Base-by-base conservation (phyloP, 2,888 invertebrate species). In the Oxytorus armatus region DNA sequence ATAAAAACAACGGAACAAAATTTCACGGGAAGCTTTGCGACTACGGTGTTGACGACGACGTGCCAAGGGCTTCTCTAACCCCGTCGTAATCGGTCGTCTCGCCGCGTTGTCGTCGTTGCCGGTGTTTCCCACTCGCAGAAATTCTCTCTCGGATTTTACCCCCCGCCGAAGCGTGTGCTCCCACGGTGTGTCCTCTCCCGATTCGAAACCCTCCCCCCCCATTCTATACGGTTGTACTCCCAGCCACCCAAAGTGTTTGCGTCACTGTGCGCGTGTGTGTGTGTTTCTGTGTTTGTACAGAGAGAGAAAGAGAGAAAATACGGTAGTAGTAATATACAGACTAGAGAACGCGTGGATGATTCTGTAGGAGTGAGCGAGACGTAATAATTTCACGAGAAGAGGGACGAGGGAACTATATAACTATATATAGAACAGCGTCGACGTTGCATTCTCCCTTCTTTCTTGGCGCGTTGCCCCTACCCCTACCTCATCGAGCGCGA, bases 391-490 rank as follows among this genome's bases (percentile, higher is more conserved):
- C 16, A 14, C 47, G 77, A 69, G 69, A 66, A 77, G 79, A 72
- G 79, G 75, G 69, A 76, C 47, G 39, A 61, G 49, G 61, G 81
- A 75, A 51, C 51, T 8, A 59, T 23, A 66, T 29, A 49, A 16
- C 66, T 69, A 49, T 68, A 65, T 76, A 82, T 61, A 66, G 49
- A 55, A 68, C 61, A 69, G 59, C 51, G 44, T 68, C 75, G 47
- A 72, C 49, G 75, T 65, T 75, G 68, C 68, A 81, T 74, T 88
- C 88, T 89, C 89, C 89, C 89, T 89, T 89, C 89, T 89, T 89
- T 89, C 89, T 89, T 89, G 88, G 84, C 84, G 81, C 55, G 51
- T 76, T 87, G 83, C 89, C 89, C 89, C 89, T 88, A 88, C 89
- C 89, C 82, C 78, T 57, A 44, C 42, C 51, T 70, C 65, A 74